Evolutionary conservation across 2,797 vertebrate genomes (phyloP).

Genomic region (Botia kubotai): DNA sequence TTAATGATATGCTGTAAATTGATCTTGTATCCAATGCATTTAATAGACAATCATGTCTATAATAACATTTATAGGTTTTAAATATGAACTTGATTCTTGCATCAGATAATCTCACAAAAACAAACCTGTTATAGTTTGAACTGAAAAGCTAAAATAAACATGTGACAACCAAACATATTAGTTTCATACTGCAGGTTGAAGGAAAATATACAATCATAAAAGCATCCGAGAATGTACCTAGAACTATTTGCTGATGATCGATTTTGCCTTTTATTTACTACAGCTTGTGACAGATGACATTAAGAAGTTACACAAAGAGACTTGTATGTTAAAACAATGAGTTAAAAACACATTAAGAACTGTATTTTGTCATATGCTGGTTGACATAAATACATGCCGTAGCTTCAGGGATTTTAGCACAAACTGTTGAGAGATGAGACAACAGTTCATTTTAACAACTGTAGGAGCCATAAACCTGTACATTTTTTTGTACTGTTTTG

Average conservation of each 20-base stretch:
- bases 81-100: too few species aligned
- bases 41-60: background rate
- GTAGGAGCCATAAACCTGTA: background rate
- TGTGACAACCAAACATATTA: background rate
- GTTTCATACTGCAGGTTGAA: background rate
- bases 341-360: background rate
- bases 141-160: background rate
- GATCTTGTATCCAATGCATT: background rate
- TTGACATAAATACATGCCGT: background rate
- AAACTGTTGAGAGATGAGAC: background rate
- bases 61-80: too few species aligned
- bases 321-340: background rate
- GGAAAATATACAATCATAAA: background rate
- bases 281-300: background rate
- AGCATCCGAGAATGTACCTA: background rate
- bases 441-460: background rate
- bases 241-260: background rate
- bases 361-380: background rate
- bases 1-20: background rate
- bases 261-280: background rate
- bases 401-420: background rate
- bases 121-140: background rate
- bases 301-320: background rate
- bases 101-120: slow-evolving; percentile 1
- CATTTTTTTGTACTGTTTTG: background rate